Conservation (phyloP, 2,113 vertebrate species). For the Brachirus orientalis region DNA sequence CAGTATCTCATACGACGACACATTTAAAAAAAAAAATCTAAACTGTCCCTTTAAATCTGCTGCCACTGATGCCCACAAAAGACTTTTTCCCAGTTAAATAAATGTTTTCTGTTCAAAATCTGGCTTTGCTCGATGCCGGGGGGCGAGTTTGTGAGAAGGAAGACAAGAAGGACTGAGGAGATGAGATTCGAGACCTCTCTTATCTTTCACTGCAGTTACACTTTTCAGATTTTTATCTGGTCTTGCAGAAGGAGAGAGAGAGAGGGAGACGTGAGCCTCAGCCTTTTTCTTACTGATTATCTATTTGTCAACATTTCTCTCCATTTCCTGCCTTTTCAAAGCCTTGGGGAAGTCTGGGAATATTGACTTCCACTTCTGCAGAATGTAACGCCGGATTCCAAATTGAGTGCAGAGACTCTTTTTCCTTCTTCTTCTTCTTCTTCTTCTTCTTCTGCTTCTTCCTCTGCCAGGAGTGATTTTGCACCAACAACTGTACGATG, state of each 20-base stretch:
- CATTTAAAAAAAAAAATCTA: too few relatives aligned
- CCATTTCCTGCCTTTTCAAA: conserved; percentile 41
- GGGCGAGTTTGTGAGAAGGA: conserved; percentile 43
- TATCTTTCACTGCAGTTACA: conserved; percentile 75
- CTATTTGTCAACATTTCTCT: conserved; percentile 72
- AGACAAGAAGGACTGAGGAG: conserved; percentile 44
- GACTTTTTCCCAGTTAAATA: not conserved
- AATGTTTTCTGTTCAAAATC: not conserved
- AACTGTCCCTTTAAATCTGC: too few relatives aligned
- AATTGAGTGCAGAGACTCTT: conserved; percentile 38
- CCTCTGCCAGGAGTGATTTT: conserved; percentile 29
- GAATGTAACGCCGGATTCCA: conserved; percentile 47
- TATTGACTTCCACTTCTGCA: conserved; percentile 59
- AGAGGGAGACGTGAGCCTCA: conserved; percentile 52
- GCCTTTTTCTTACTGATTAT: conserved; percentile 71
- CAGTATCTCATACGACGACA: too few relatives aligned
- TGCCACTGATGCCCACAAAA: not conserved
- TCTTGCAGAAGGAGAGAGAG: conserved; percentile 32
- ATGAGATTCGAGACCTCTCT: conserved; percentile 68
- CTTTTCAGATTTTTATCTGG: conserved; percentile 70
- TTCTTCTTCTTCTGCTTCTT: not conserved
- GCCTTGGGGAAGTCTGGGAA: conserved; percentile 37
- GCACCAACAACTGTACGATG: conserved; percentile 1
- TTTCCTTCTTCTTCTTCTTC: too few relatives aligned
- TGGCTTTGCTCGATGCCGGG: not conserved